Evolutionary conservation across 2,797 vertebrate genomes (phyloP).

Genomic region (Mastacembelus armatus): DNA sequence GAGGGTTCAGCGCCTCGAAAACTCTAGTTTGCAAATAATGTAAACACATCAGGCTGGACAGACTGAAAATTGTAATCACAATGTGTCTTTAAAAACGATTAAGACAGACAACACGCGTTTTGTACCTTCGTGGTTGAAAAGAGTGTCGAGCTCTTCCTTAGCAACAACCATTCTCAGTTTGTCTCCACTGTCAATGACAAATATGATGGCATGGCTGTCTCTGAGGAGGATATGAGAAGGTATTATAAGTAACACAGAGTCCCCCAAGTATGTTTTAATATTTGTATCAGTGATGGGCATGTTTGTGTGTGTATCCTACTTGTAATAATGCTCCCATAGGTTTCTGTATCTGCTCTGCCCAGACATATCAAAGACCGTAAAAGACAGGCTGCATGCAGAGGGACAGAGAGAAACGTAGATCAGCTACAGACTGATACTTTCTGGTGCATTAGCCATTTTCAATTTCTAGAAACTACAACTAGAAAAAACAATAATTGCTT

Average conservation of each 20-base stretch:
- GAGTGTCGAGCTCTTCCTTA: conserved; percentile 96
- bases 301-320: conserved; percentile 82
- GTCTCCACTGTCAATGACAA: conserved; percentile 98
- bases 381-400: conserved; percentile 87
- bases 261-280: not conserved
- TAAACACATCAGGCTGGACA: not conserved
- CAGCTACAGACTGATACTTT: not conserved
- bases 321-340: conserved; percentile 99
- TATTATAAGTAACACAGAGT: not conserved
- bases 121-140: conserved; percentile 95
- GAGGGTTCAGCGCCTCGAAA: no score
- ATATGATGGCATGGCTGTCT: conserved; percentile 98
- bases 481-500: no score
- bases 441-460: not conserved
- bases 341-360: conserved; percentile 97
- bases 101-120: not conserved
- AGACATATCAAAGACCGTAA: conserved; percentile 99
- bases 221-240: conserved; percentile 72
- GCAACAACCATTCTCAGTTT: conserved; percentile 98
- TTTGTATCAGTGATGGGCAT: not conserved
- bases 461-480: not conserved
- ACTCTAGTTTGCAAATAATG: not conserved
- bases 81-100: not conserved
- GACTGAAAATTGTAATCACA: not conserved
- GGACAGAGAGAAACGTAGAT: not conserved